Conservation (phyloP, 1,140 invertebrate genomes). For the Euschistus heros region DNA sequence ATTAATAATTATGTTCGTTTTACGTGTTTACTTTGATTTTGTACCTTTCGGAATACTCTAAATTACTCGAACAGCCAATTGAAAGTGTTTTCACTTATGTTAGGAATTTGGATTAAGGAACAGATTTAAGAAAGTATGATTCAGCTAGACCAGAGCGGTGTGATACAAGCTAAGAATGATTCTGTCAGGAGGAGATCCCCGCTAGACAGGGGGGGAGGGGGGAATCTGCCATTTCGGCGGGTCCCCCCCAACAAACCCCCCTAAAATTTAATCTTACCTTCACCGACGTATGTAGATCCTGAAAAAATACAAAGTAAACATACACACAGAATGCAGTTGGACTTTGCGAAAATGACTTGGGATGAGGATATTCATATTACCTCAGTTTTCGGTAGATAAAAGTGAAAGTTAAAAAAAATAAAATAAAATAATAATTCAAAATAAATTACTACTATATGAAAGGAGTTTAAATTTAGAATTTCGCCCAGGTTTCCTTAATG, state of each 20-base stretch:
- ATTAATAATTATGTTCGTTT: too few relatives aligned
- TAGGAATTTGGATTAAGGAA: too few relatives aligned
- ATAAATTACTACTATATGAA: too few relatives aligned
- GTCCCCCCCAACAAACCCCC: background rate
- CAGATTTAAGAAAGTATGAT: background rate
- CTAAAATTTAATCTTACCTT: background rate
- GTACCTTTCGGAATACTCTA: too few relatives aligned
- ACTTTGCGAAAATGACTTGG: slow-evolving; percentile 1
- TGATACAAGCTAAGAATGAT: slow-evolving; percentile 24
- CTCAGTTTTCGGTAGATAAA: too few relatives aligned
- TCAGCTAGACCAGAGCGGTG: slow-evolving; percentile 22
- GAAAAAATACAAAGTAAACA: background rate
- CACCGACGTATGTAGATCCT: background rate
- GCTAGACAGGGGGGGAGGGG: slow-evolving; percentile 6
- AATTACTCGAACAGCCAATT: too few relatives aligned
- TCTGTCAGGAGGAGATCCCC: slow-evolving; percentile 16
- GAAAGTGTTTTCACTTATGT: too few relatives aligned
- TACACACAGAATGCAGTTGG: background rate
- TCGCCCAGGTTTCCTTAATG: too few relatives aligned
- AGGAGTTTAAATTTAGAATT: too few relatives aligned
- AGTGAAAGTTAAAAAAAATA: too few relatives aligned
- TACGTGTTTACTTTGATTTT: too few relatives aligned
- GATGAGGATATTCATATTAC: background rate
- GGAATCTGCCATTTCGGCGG: background rate
- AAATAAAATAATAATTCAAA: too few relatives aligned